Evolutionary conservation across 2,113 vertebrate genomes (phyloP).

Genomic region (Macquaria ambigua): DNA sequence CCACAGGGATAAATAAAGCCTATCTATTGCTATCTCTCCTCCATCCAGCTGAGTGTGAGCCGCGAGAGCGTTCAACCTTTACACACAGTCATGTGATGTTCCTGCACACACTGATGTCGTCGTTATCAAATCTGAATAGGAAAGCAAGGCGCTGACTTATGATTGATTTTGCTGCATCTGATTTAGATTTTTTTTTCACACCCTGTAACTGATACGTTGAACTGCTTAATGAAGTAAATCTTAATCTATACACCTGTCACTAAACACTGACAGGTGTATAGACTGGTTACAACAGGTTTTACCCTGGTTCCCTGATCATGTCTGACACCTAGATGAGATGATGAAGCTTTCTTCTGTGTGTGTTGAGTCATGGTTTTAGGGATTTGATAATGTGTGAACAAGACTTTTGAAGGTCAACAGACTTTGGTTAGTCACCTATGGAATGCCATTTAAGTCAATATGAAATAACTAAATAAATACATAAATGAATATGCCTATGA

Average conservation of each 20-base stretch:
- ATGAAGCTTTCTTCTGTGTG: not conserved
- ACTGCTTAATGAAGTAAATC: not conserved
- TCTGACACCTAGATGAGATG: not conserved
- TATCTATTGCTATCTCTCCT: not conserved
- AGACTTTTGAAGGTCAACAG: not conserved
- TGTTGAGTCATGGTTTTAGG: not conserved
- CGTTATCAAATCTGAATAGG: not conserved
- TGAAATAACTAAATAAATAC: no score
- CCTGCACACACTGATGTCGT: constrained; percentile 7
- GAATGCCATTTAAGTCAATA: no score
- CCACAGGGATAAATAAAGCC: no score
- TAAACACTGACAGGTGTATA: not conserved
- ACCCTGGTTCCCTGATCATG: not conserved
- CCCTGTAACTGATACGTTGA: not conserved
- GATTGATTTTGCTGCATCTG: not conserved
- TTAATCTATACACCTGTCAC: not conserved
- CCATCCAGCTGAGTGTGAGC: not conserved
- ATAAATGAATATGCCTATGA: no score
- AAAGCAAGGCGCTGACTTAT: not conserved
- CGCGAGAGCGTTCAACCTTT: constrained; percentile 28
- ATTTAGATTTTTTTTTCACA: not conserved
- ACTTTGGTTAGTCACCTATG: not conserved
- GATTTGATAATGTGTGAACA: not conserved
- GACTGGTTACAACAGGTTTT: not conserved
- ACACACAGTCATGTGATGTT: constrained; percentile 31